Percentiles rank a stretch among this genome's conserved stretches.
Conservation (phyloP, 1,140 invertebrate species). For the Danaus plexippus region DNA sequence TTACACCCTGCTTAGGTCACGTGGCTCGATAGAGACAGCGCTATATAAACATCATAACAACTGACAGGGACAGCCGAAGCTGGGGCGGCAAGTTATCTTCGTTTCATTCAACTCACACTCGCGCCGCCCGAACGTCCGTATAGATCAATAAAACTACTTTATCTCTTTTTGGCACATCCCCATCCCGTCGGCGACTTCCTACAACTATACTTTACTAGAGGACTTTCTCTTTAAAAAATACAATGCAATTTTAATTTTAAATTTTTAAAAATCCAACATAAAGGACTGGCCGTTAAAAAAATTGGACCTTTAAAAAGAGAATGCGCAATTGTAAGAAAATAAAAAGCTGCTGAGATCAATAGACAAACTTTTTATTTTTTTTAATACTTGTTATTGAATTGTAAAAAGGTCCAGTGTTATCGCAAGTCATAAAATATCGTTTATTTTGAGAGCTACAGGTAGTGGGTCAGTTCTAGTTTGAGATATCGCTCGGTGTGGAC, state of each 20-base stretch:
- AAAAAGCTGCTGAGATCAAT: no score
- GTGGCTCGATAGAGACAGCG: conserved; percentile 54
- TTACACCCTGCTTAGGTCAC: conserved; percentile 71
- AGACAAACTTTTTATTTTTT: conserved; percentile 3
- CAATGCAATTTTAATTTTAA: conserved; percentile 28
- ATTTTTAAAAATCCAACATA: conserved; percentile 17
- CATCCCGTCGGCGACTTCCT: conserved; percentile 65
- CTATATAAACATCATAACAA: conserved; percentile 31
- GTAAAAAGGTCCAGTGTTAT: conserved; percentile 53
- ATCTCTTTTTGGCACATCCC: conserved; percentile 74
- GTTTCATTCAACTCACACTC: conserved; percentile 71
- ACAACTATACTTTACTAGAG: conserved; percentile 48
- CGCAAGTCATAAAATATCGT: conserved; percentile 66
- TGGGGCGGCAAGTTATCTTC: conserved; percentile 71
- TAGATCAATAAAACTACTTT: conserved; percentile 75
- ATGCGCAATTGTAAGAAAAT: neutral
- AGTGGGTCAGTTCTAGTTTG: conserved; percentile 46
- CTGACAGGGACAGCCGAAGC: conserved; percentile 40
- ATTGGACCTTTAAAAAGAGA: conserved; percentile 14
- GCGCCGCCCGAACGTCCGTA: conserved; percentile 67
- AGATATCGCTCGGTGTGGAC: conserved; percentile 32
- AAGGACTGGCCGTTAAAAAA: conserved; percentile 22
- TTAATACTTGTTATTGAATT: conserved; percentile 50
- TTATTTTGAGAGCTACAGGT: conserved; percentile 62
- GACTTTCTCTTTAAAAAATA: conserved; percentile 52